phyloP scores from a whole-genome alignment of 1,140 invertebrate species.

The Papilio polytes region DNA sequence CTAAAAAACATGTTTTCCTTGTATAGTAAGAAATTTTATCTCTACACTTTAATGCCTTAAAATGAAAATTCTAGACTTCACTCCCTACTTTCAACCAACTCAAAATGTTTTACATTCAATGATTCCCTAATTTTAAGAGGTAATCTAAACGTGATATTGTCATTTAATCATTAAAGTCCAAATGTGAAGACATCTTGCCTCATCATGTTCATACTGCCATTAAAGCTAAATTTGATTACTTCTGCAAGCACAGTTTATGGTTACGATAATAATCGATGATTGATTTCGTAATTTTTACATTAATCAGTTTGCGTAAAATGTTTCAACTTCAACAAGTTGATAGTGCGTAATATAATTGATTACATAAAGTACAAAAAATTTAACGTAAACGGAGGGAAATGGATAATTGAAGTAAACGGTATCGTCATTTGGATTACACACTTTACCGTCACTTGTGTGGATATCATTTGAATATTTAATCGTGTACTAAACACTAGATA shows the following conservation, averaged over 20 bases:
- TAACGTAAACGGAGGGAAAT: not conserved
- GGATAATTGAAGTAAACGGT: not conserved
- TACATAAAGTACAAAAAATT: not conserved
- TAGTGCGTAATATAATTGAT: not conserved
- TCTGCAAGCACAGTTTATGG: not conserved
- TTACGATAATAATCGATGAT: not conserved
- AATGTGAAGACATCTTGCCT: not conserved
- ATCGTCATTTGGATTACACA: not conserved
- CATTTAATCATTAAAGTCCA: not conserved
- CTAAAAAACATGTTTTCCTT: not conserved
- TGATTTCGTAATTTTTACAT: constrained; percentile 2
- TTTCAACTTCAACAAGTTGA: not conserved
- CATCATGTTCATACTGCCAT: not conserved
- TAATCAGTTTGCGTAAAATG: not conserved
- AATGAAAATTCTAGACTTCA: not conserved
- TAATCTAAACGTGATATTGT: not conserved
- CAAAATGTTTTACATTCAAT: not conserved
- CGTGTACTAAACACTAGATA: not conserved
- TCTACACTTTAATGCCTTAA: not conserved
- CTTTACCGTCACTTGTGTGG: not conserved
- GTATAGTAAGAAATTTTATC: not conserved
- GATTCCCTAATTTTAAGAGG: not conserved
- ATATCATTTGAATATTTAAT: not conserved
- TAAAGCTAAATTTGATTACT: not conserved
- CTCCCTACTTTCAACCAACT: not conserved